Evolutionary conservation across 2,113 vertebrate genomes (phyloP).

Genomic region (Uria aalge): DNA sequence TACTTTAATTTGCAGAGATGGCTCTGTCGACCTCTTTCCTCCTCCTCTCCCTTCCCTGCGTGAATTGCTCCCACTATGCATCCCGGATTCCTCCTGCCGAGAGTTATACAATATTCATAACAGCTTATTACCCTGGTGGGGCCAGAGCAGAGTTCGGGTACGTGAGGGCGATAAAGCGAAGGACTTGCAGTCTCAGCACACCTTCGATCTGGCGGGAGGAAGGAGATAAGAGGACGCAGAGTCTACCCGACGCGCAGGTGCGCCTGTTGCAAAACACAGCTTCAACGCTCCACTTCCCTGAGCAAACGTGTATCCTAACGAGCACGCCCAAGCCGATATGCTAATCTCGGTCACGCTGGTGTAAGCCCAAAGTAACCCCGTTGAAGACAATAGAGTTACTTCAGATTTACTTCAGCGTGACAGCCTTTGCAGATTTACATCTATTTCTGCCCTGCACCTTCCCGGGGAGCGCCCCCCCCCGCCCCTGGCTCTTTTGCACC

Average conservation of each 20-base stretch:
- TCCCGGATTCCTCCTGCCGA: background rate
- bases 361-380: background rate
- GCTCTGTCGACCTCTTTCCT: background rate
- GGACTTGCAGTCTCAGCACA: conserved; percentile 22
- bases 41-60: background rate
- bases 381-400: conserved; percentile 36
- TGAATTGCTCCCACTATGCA: background rate
- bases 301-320: accelerated
- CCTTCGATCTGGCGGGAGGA: background rate
- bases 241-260: background rate
- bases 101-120: conserved; percentile 29
- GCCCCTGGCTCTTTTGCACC: background rate
- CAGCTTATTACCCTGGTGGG: background rate
- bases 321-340: background rate
- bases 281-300: background rate
- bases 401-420: conserved; percentile 35
- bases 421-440: conserved; percentile 26
- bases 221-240: background rate
- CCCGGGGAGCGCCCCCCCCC: background rate
- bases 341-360: conserved; percentile 42
- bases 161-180: background rate
- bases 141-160: conserved; percentile 3
- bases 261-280: background rate
- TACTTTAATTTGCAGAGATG: background rate
- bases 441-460: conserved; percentile 22